These are phyloP conservation scores for Acronicta aceris DNA, from an alignment of 2,888 invertebrate genomes.

Conservation along the genomic window DNA sequence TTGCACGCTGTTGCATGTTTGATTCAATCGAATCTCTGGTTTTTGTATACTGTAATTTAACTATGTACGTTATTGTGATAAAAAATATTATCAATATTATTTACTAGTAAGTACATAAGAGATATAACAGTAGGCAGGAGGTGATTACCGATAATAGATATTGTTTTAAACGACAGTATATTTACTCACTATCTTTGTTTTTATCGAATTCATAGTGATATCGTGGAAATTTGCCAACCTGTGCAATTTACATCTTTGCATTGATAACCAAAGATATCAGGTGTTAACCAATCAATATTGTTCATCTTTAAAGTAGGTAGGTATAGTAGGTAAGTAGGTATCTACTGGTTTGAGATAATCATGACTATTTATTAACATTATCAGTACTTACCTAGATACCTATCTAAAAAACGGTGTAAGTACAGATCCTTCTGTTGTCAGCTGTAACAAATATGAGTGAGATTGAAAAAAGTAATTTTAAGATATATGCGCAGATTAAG, in stretches of 20 bases:
- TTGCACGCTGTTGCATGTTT: no score
- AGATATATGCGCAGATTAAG: no score
- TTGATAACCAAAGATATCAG: slow-evolving; percentile 40
- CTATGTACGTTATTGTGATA: slow-evolving; percentile 18
- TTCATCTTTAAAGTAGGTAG: slow-evolving; percentile 2
- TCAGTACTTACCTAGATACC: background rate
- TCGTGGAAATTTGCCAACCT: slow-evolving; percentile 25
- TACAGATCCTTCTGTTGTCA: no score
- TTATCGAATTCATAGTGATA: slow-evolving; percentile 55
- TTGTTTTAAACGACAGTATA: slow-evolving; percentile 37
- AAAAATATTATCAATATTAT: slow-evolving; percentile 25
- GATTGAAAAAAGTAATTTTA: no score
- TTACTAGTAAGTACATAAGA: slow-evolving; percentile 28
- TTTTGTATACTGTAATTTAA: slow-evolving; percentile 6
- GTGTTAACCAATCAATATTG: slow-evolving; percentile 44
- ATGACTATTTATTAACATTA: background rate
- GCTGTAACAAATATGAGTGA: no score
- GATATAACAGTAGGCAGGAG: slow-evolving; percentile 39
- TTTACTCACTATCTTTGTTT: slow-evolving; percentile 52
- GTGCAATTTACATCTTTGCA: slow-evolving; percentile 36
- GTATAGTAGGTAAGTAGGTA: background rate
- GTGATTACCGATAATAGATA: slow-evolving; percentile 42
- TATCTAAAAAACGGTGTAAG: no score
- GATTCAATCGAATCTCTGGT: no score
- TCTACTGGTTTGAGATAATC: background rate